Evolutionary conservation across 2,797 vertebrate species (phyloP).

Genomic region (Siniperca scherzeri): DNA sequence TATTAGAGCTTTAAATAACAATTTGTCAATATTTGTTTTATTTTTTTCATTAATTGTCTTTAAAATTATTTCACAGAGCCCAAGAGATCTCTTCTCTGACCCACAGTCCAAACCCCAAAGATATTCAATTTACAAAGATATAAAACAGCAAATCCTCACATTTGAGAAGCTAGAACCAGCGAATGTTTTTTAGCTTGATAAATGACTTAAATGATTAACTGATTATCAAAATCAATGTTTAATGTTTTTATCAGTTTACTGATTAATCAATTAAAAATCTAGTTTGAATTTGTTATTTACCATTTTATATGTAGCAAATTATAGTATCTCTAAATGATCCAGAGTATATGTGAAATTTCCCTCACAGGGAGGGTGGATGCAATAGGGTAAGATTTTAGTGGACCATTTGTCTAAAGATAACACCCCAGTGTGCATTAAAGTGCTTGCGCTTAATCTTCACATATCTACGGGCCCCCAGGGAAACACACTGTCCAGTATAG

Average conservation of each 20-base stretch:
- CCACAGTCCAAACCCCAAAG: not conserved
- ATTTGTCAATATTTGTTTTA: not conserved
- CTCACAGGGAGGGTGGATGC: not conserved
- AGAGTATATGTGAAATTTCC: not conserved
- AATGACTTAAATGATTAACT: not conserved
- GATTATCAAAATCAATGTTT: not conserved
- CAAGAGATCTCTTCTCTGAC: not conserved
- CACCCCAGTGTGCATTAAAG: slow-evolving; percentile 57
- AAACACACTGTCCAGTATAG: slow-evolving; percentile 59
- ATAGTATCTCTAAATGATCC: slow-evolving; percentile 1
- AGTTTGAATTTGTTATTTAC: not conserved
- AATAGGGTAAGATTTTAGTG: slow-evolving; percentile 16
- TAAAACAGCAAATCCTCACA: slow-evolving; percentile 1
- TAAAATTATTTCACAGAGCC: not conserved
- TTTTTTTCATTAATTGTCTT: not conserved
- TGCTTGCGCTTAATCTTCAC: slow-evolving; percentile 57
- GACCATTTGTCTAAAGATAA: slow-evolving; percentile 64
- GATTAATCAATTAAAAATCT: not conserved
- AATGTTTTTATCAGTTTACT: not conserved
- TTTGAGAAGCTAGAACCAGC: not conserved
- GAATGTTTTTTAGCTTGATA: not conserved
- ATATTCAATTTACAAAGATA: not conserved
- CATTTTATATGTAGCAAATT: not conserved
- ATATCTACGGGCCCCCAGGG: slow-evolving; percentile 41
- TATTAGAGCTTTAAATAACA: too few relatives aligned